A percentile compares a stretch with the other conserved stretches of the same genome.
Conservation (phyloP, 2,113 vertebrate species). For the Colossoma macropomum region DNA sequence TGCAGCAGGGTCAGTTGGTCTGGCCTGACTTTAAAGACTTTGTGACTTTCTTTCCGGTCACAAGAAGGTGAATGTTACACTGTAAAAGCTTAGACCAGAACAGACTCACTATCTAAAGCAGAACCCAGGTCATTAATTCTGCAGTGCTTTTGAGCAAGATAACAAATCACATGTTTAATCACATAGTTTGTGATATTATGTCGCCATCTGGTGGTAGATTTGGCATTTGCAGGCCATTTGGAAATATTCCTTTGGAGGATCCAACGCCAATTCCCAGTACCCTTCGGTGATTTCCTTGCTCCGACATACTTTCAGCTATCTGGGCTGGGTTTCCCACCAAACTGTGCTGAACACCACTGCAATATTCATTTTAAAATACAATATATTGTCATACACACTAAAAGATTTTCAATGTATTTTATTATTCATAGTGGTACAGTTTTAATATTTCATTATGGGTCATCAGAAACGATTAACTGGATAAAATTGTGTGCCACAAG, state of each 20-base stretch:
- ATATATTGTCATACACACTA: background rate
- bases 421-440: background rate
- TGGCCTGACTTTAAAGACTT: background rate
- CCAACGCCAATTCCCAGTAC: too few relatives aligned
- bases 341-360: too few relatives aligned
- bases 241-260: background rate
- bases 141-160: background rate
- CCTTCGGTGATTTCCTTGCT: too few relatives aligned
- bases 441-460: background rate
- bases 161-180: background rate
- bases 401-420: background rate
- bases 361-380: too few relatives aligned
- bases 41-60: background rate
- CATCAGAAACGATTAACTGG: background rate
- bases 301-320: too few relatives aligned
- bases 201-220: conserved; percentile 48
- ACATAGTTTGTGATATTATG: background rate
- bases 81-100: conserved; percentile 5
- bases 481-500: background rate
- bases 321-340: too few relatives aligned
- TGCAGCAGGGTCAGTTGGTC: conserved; percentile 9
- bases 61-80: background rate
- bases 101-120: background rate
- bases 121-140: background rate
- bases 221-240: background rate